Percentiles rank a stretch among this genome's conserved stretches.
Conservation (phyloP, 1,140 invertebrate genomes). For the Pinna nobilis region DNA sequence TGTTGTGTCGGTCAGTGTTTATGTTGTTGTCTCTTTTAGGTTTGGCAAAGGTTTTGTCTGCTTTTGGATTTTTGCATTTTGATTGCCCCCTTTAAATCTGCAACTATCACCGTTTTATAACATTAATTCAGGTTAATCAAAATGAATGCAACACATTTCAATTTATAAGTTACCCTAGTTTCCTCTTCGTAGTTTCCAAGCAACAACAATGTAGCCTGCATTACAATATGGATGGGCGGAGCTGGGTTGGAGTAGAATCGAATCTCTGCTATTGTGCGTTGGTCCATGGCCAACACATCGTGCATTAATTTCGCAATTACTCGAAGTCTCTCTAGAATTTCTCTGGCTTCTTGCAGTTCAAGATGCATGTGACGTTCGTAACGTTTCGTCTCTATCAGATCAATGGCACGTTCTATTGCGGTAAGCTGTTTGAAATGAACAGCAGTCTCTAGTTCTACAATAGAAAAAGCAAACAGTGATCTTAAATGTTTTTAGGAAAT, state of each 20-base stretch:
- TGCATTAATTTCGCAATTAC: conserved; percentile 50
- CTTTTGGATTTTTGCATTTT: too few species aligned
- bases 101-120: not conserved
- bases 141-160: not conserved
- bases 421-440: conserved; percentile 49
- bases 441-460: conserved; percentile 42
- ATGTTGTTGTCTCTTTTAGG: too few species aligned
- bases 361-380: conserved; percentile 40
- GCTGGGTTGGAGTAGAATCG: conserved; percentile 47
- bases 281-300: conserved; percentile 54
- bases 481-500: too few species aligned
- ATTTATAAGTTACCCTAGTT: conserved; percentile 41
- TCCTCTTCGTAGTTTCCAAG: conserved; percentile 51
- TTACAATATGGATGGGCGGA: conserved; percentile 47
- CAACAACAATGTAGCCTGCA: conserved; percentile 52
- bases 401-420: conserved; percentile 46
- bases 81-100: too few species aligned
- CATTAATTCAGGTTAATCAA: not conserved
- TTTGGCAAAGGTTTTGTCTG: too few species aligned
- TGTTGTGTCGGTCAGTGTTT: too few species aligned
- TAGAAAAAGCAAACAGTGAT: not conserved
- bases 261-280: conserved; percentile 55
- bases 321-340: conserved; percentile 47
- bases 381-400: conserved; percentile 49
- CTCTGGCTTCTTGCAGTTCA: conserved; percentile 44